Evolutionary conservation across 2,113 vertebrate genomes (phyloP).

Genomic region (Microtus ochrogaster): DNA sequence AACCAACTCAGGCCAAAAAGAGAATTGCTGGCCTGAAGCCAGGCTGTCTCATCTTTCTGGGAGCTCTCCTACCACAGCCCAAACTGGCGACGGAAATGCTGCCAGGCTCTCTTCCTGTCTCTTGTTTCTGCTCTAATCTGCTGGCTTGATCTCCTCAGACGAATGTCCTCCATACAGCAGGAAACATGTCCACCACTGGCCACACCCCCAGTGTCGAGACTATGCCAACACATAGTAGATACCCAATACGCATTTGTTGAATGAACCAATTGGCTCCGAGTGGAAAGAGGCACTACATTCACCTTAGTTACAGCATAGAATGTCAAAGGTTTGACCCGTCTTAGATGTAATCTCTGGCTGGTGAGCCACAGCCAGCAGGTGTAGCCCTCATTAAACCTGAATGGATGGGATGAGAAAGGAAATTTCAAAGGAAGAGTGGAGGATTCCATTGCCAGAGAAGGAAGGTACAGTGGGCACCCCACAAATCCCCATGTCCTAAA

Average conservation of each 20-base stretch:
- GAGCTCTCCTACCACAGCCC: background rate
- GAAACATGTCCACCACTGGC: background rate
- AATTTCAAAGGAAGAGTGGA: background rate
- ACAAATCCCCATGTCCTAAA: background rate
- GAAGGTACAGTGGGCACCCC: background rate
- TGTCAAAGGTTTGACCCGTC: background rate
- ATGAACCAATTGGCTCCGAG: background rate
- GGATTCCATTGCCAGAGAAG: background rate
- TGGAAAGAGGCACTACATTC: background rate
- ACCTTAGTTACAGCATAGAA: background rate
- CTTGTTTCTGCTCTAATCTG: background rate
- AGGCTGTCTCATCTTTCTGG: background rate
- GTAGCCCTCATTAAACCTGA: background rate
- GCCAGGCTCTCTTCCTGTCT: background rate
- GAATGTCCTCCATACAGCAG: background rate
- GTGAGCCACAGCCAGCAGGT: background rate
- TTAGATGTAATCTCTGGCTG: background rate
- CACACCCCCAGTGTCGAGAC: background rate
- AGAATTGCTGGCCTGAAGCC: background rate
- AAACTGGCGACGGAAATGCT: background rate
- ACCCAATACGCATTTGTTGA: background rate
- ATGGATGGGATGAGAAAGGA: background rate
- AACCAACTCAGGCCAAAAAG: background rate
- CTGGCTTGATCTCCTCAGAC: conserved; percentile 1
- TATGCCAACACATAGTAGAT: background rate